A percentile compares a stretch with the other conserved stretches of the same genome.
Conservation (phyloP, 2,888 invertebrate species). For the Yponomeuta cagnagella region DNA sequence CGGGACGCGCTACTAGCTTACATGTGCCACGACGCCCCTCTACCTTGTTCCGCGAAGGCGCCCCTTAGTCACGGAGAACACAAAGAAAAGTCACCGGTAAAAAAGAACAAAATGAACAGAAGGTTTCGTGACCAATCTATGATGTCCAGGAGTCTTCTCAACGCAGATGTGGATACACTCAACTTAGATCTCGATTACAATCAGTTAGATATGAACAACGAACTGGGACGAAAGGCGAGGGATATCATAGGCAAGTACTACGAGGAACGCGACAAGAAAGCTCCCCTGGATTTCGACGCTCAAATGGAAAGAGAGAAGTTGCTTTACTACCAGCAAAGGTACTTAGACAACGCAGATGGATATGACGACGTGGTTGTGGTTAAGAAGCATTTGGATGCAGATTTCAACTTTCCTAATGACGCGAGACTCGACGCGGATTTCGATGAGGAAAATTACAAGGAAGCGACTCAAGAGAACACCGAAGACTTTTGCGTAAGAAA, state of each 20-base stretch:
- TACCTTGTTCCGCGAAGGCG: slow-evolving; percentile 81
- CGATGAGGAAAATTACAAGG: slow-evolving; percentile 59
- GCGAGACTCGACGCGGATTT: slow-evolving; percentile 61
- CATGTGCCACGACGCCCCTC: slow-evolving; percentile 87
- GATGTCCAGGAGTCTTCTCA: slow-evolving; percentile 43
- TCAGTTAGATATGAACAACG: slow-evolving; percentile 61
- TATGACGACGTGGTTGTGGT: slow-evolving; percentile 69
- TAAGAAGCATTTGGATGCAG: slow-evolving; percentile 68
- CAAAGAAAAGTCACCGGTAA: slow-evolving; percentile 22
- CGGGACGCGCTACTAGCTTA: slow-evolving; percentile 89
- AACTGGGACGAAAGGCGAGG: slow-evolving; percentile 59
- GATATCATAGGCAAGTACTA: slow-evolving; percentile 63
- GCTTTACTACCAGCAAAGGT: slow-evolving; percentile 61
- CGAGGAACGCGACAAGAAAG: slow-evolving; percentile 47
- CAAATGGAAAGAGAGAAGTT: slow-evolving; percentile 72
- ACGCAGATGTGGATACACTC: slow-evolving; percentile 56
- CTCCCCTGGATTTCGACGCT: slow-evolving; percentile 63
- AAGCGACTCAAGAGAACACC: slow-evolving; percentile 51
- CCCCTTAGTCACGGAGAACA: slow-evolving; percentile 23
- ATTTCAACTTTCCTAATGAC: slow-evolving; percentile 70
- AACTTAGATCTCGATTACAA: slow-evolving; percentile 66
- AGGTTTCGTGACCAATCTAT: slow-evolving; percentile 29
- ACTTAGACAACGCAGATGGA: slow-evolving; percentile 57
- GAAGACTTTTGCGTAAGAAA: slow-evolving; percentile 78
- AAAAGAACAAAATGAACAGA: slow-evolving; percentile 28